phyloP scores from a whole-genome alignment of 1,140 invertebrate genomes.

The Zaprionus lachaisei region DNA sequence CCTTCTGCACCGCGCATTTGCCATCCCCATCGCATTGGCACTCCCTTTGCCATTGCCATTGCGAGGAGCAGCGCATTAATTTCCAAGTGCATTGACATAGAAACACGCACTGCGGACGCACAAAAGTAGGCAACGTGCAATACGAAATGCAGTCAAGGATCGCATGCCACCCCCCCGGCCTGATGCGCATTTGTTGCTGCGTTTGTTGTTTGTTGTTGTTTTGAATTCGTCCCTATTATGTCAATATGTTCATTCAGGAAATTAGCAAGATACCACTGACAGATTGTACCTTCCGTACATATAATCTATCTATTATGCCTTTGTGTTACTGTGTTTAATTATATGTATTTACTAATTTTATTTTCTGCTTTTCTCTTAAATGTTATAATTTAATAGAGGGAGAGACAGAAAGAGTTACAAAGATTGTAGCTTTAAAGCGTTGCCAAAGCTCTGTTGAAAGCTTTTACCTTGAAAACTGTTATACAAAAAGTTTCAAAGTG shows the following conservation, averaged over 20 bases:
- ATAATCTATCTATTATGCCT: not conserved
- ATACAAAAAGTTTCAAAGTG: slow-evolving; percentile 12
- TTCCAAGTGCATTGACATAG: slow-evolving; percentile 76
- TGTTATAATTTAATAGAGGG: not conserved
- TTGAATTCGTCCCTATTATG: not conserved
- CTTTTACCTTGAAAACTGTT: slow-evolving; percentile 21
- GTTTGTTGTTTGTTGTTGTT: not conserved
- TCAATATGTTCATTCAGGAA: not conserved
- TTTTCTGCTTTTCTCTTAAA: not conserved
- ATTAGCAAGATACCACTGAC: not conserved
- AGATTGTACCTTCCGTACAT: not conserved
- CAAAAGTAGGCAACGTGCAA: slow-evolving; percentile 64
- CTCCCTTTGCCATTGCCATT: not conserved
- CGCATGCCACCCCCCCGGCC: not conserved
- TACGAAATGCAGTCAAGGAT: slow-evolving; percentile 42
- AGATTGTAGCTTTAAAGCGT: slow-evolving; percentile 14
- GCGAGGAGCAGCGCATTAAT: slow-evolving; percentile 51
- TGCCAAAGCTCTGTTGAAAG: not conserved
- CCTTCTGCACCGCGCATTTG: slow-evolving; percentile 27
- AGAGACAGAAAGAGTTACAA: not conserved
- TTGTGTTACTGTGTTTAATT: not conserved
- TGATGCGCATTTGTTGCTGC: slow-evolving; percentile 16
- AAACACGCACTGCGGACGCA: slow-evolving; percentile 61
- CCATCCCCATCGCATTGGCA: not conserved
- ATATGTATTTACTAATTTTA: not conserved